Conservation (phyloP, 2,888 invertebrate genomes). For the Anarsia innoxiella region DNA sequence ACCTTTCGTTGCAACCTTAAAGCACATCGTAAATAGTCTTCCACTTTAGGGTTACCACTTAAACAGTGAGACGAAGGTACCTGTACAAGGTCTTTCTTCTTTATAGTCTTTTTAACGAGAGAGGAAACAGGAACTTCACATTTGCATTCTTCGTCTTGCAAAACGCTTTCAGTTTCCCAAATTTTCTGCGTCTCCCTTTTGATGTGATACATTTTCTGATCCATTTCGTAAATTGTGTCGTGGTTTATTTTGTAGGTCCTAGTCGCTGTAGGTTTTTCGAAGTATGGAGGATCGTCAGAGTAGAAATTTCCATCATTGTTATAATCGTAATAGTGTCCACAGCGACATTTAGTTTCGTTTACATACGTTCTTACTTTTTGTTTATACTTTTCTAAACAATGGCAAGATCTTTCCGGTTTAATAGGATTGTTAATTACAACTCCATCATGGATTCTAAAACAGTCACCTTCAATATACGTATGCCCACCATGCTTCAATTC, state of each 20-base stretch:
- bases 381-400: constrained; percentile 38
- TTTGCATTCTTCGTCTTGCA: constrained; percentile 40
- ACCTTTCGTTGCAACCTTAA: constrained; percentile 37
- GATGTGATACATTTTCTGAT: constrained; percentile 39
- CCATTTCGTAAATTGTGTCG: constrained; percentile 49
- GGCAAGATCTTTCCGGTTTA: constrained; percentile 27
- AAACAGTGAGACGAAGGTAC: constrained; percentile 39
- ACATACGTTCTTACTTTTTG: constrained; percentile 14
- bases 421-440: background rate
- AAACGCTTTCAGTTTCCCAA: constrained; percentile 55
- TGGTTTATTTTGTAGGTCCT: constrained; percentile 44
- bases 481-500: background rate
- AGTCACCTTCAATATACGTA: background rate
- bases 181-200: constrained; percentile 49
- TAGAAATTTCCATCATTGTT: constrained; percentile 46
- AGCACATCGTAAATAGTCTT: constrained; percentile 55
- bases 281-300: constrained; percentile 49
- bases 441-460: background rate
- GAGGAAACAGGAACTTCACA: too few species aligned
- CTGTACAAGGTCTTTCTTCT: too few species aligned
- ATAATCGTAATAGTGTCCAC: constrained; percentile 53
- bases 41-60: constrained; percentile 38
- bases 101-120: constrained; percentile 30
- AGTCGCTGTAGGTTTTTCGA: constrained; percentile 42
- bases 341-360: constrained; percentile 47